Evolutionary conservation across 2,797 vertebrate genomes (phyloP).

Genomic region (Anas capensis): DNA sequence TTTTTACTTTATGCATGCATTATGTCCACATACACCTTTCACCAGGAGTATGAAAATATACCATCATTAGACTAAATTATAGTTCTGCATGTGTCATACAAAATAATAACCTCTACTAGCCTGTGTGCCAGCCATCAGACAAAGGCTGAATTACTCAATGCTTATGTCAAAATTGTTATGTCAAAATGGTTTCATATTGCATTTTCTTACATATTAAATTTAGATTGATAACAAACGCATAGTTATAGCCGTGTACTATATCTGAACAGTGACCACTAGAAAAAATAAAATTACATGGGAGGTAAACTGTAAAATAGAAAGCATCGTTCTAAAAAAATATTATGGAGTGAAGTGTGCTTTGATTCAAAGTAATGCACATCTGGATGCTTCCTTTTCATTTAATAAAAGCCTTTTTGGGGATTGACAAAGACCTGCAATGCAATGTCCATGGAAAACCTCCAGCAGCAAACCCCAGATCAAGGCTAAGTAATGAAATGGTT

Average conservation of each 20-base stretch:
- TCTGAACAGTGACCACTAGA: neutral
- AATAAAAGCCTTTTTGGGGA: neutral
- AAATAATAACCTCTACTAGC: slow-evolving; percentile 34
- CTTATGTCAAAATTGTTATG: neutral
- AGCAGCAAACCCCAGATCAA: neutral
- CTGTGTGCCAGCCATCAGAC: slow-evolving; percentile 34
- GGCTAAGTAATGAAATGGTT: neutral
- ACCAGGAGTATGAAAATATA: slow-evolving; percentile 40
- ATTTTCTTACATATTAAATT: slow-evolving; percentile 25
- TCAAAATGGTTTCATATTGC: neutral
- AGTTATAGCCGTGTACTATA: neutral
- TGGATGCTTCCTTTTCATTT: neutral
- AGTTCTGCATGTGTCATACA: slow-evolving; percentile 22
- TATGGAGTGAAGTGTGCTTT: neutral
- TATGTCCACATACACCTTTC: neutral
- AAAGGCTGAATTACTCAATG: slow-evolving; percentile 24
- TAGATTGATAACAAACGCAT: neutral
- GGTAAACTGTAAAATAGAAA: slow-evolving; percentile 1
- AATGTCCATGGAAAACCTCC: neutral
- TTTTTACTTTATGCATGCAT: neutral
- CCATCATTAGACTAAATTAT: slow-evolving; percentile 48
- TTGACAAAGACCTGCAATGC: neutral
- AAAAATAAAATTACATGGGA: neutral
- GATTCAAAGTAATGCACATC: neutral
- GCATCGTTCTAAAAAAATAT: neutral